phyloP scores from a whole-genome alignment of 2,797 vertebrate genomes.

The Sus cebifrons region DNA sequence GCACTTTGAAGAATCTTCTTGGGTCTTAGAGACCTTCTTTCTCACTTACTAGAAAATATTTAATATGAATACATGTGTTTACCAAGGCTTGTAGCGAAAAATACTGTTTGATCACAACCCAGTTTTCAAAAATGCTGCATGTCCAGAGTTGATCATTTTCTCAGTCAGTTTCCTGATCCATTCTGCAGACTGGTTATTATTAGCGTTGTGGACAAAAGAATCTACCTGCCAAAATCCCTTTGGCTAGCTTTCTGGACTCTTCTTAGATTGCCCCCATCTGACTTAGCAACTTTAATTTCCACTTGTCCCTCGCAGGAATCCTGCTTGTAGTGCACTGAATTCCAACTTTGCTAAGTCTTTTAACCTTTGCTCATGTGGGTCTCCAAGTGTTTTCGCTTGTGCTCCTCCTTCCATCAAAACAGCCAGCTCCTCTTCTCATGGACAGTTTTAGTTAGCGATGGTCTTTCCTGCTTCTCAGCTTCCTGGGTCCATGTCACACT shows the following conservation, averaged over 20 bases:
- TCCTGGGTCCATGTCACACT: accelerated
- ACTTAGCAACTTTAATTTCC: neutral
- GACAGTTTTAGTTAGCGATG: neutral
- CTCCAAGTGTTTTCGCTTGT: neutral
- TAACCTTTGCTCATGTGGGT: neutral
- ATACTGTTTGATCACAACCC: neutral
- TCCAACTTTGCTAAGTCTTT: neutral
- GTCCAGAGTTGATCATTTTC: neutral
- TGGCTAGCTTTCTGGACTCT: neutral
- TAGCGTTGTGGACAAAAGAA: neutral
- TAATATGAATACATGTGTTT: neutral
- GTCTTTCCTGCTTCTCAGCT: neutral
- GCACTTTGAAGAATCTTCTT: neutral
- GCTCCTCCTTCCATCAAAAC: neutral
- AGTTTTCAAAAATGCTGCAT: neutral
- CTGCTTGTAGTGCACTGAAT: neutral
- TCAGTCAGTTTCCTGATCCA: neutral
- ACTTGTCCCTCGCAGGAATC: neutral
- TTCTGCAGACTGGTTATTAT: neutral
- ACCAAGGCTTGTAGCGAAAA: neutral
- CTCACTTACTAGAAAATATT: neutral
- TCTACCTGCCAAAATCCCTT: neutral
- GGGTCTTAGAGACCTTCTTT: neutral
- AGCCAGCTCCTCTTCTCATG: neutral
- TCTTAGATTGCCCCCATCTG: neutral